A percentile compares a stretch with the other conserved stretches of the same genome.
Conservation (phyloP, 2,113 vertebrate species). For the Chinchilla lanigera region DNA sequence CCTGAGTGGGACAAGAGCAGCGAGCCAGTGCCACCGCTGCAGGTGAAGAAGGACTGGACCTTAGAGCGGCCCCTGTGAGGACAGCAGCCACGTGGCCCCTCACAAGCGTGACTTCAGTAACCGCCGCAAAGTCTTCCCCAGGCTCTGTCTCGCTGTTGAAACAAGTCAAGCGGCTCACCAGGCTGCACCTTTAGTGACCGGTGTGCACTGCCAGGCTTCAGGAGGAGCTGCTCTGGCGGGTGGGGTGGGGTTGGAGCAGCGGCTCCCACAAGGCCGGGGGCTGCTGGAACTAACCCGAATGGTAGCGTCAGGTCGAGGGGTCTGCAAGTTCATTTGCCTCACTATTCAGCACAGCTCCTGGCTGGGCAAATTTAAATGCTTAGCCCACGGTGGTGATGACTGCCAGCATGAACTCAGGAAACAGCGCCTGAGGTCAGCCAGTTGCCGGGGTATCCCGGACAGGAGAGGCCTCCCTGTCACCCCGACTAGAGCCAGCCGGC, state of each 20-base stretch:
- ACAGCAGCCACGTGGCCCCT: too few relatives aligned
- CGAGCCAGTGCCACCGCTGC: background rate
- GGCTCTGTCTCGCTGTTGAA: background rate
- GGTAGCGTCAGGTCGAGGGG: background rate
- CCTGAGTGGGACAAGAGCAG: background rate
- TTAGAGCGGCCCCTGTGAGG: too few relatives aligned
- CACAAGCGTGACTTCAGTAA: too few relatives aligned
- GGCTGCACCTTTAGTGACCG: background rate
- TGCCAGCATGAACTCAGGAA: background rate
- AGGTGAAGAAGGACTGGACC: background rate
- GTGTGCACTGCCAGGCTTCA: background rate
- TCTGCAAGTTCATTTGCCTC: background rate
- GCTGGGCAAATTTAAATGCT: background rate
- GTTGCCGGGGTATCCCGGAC: background rate
- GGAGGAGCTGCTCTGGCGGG: background rate
- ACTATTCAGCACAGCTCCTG: background rate
- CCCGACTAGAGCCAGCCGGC: background rate
- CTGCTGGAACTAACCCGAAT: background rate
- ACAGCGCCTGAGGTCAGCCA: background rate
- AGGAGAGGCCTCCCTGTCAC: background rate
- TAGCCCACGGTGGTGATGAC: rapidly evolving
- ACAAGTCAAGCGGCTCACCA: background rate
- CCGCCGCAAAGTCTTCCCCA: background rate
- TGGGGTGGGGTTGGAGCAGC: too few relatives aligned
- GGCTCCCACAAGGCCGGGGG: background rate